Evolutionary conservation across 2,888 invertebrate genomes (phyloP).

Genomic region (Liposcelis brunnea): DNA sequence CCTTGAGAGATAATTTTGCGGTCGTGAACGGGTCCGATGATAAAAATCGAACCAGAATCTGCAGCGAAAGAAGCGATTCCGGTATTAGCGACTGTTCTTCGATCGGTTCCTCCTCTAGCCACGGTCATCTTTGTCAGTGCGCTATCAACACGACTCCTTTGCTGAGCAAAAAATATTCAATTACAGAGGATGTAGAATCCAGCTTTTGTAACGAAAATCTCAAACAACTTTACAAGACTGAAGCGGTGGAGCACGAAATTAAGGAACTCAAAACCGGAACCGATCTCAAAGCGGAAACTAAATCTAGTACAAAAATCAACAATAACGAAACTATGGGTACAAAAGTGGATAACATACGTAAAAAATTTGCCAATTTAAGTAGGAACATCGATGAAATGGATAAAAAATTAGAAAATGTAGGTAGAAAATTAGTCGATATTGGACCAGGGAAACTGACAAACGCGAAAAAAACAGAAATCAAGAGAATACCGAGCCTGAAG

Average conservation of each 20-base stretch:
- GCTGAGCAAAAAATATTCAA: slow-evolving; percentile 13
- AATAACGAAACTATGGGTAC: background rate
- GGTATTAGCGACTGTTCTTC: slow-evolving; percentile 23
- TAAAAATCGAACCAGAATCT: slow-evolving; percentile 16
- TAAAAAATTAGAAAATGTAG: slow-evolving; percentile 4
- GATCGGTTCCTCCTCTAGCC: slow-evolving; percentile 8
- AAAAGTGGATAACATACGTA: slow-evolving; percentile 1
- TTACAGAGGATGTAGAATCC: slow-evolving; percentile 14
- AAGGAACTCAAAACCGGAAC: background rate
- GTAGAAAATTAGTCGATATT: slow-evolving; percentile 3
- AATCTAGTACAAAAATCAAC: background rate
- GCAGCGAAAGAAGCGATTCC: slow-evolving; percentile 23
- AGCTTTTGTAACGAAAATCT: background rate
- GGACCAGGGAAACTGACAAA: background rate
- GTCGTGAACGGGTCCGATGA: slow-evolving; percentile 8
- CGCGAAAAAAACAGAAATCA: background rate
- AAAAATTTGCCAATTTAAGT: slow-evolving; percentile 8
- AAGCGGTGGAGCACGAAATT: no score
- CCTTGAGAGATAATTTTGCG: slow-evolving; percentile 5
- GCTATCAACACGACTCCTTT: slow-evolving; percentile 7
- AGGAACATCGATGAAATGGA: slow-evolving; percentile 6
- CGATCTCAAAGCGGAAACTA: background rate
- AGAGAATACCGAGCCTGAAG: slow-evolving; percentile 1
- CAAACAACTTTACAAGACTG: no score
- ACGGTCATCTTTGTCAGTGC: slow-evolving; percentile 11